Evolutionary conservation across 2,888 invertebrate species (phyloP).

Genomic region (Oxycera nigricornis): DNA sequence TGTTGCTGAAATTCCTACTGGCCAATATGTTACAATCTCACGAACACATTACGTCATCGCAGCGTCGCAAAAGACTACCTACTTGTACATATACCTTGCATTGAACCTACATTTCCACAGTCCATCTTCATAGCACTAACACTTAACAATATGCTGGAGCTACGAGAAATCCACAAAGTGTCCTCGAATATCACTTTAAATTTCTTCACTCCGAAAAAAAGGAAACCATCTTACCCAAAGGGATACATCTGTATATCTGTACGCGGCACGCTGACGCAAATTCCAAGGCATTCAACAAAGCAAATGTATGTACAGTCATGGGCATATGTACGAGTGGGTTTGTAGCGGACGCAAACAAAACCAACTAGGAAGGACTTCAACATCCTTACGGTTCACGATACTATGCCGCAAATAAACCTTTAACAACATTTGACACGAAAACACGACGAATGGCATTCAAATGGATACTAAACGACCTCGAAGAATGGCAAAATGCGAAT

Average conservation of each 20-base stretch:
- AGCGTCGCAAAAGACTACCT: background rate
- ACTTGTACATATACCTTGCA: constrained; percentile 7
- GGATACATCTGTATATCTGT: constrained; percentile 4
- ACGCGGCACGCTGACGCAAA: background rate
- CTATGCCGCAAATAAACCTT: constrained; percentile 30
- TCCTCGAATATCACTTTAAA: constrained; percentile 29
- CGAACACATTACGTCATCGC: no score
- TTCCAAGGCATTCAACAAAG: background rate
- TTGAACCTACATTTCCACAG: constrained; percentile 20
- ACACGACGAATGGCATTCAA: constrained; percentile 33
- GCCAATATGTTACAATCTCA: no score
- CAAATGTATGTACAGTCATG: background rate
- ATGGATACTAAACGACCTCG: constrained; percentile 33
- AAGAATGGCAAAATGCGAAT: constrained; percentile 24
- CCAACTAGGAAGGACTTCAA: constrained; percentile 7
- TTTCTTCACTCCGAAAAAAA: background rate
- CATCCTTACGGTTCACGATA: constrained; percentile 28
- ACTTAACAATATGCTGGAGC: background rate
- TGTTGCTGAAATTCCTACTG: no score
- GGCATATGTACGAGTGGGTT: no score
- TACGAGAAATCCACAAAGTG: background rate
- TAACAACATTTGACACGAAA: constrained; percentile 35
- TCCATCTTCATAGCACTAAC: constrained; percentile 12
- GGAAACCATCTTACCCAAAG: background rate
- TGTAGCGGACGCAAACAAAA: background rate